Evolutionary conservation across 2,113 vertebrate genomes (phyloP).

Genomic region (Arenaria interpres): DNA sequence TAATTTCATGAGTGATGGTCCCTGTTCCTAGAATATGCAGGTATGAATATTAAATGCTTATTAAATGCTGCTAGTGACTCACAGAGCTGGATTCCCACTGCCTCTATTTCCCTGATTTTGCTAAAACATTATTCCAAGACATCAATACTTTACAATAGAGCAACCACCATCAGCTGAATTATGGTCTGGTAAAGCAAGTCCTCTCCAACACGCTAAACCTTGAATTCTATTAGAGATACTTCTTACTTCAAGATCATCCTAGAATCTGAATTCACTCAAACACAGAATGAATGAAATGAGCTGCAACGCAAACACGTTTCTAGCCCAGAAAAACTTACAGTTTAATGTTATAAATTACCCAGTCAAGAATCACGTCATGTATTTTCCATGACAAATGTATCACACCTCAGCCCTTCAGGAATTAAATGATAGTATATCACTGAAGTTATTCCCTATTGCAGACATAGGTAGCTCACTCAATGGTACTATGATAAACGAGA

Average conservation of each 20-base stretch:
- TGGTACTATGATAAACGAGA: not conserved
- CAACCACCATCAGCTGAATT: not conserved
- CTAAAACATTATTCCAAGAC: slow-evolving; percentile 2
- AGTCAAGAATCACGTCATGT: not conserved
- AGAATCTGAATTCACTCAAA: not conserved
- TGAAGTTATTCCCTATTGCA: not conserved
- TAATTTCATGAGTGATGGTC: slow-evolving; percentile 58
- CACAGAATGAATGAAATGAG: not conserved
- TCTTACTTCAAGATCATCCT: not conserved
- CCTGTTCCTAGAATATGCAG: slow-evolving; percentile 39
- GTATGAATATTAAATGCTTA: slow-evolving; percentile 58
- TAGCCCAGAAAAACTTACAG: not conserved
- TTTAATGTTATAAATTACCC: not conserved
- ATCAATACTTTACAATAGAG: not conserved
- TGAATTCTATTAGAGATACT: not conserved
- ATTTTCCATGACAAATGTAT: not conserved
- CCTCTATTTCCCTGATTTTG: slow-evolving; percentile 7
- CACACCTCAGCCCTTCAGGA: not conserved
- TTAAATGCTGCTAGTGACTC: slow-evolving; percentile 23
- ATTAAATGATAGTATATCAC: not conserved
- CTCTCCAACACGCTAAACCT: not conserved
- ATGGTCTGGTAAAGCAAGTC: not conserved
- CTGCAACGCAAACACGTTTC: not conserved
- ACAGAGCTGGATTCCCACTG: slow-evolving; percentile 22
- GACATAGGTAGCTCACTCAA: not conserved